These are phyloP conservation scores for Oscheius myriophilus DNA, from an alignment of 2,888 invertebrate species.

Conservation along the genomic window DNA sequence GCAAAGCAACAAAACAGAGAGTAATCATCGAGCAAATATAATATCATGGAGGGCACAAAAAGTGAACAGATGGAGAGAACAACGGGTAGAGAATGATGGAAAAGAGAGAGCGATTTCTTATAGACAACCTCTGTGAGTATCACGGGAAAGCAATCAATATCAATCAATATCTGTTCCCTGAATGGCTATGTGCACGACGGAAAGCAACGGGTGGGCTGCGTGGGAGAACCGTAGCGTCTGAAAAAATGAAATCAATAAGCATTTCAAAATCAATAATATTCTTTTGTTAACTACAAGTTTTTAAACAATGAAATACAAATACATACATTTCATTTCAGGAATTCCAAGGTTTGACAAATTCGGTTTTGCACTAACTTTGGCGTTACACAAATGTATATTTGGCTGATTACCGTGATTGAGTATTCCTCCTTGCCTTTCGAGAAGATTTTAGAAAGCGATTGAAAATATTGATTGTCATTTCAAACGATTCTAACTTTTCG, in stretches of 20 bases:
- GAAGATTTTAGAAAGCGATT: no score
- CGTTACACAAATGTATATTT: no score
- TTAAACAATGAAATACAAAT: no score
- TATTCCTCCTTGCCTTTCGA: no score
- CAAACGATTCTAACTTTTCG: no score
- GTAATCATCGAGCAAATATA: not conserved
- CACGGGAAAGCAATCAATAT: slow-evolving; percentile 30
- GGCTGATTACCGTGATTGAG: no score
- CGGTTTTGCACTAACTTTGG: no score
- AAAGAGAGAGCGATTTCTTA: slow-evolving; percentile 18
- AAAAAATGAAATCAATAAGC: not conserved
- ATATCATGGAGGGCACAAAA: not conserved
- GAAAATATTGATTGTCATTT: no score
- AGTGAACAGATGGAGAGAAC: slow-evolving; percentile 4
- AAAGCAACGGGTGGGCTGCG: slow-evolving; percentile 15
- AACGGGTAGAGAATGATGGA: slow-evolving; percentile 14
- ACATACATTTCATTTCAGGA: no score
- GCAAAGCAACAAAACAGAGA: not conserved
- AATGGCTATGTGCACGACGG: slow-evolving; percentile 17
- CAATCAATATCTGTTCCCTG: slow-evolving; percentile 29
- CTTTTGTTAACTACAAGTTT: no score
- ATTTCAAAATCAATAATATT: slow-evolving; percentile 2
- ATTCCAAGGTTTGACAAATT: no score
- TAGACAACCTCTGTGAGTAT: slow-evolving; percentile 7
- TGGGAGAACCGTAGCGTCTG: slow-evolving; percentile 16